Conservation (phyloP, 2,797 vertebrate species). For the Falco cherrug region DNA sequence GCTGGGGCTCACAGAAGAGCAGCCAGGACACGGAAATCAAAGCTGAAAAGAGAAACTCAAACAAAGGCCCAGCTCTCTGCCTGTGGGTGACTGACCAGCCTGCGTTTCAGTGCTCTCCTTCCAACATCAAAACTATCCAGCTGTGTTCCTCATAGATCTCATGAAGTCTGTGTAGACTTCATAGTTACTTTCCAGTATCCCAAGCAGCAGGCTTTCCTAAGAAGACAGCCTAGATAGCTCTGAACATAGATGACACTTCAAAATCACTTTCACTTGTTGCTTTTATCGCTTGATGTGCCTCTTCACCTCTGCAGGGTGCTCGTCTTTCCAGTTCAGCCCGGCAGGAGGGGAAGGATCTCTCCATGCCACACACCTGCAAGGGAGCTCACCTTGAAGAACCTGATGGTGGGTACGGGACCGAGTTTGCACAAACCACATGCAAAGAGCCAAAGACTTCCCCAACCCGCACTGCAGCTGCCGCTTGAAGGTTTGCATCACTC, state of each 20-base stretch:
- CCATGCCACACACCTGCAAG: neutral
- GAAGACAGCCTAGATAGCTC: neutral
- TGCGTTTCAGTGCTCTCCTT: neutral
- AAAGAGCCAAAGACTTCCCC: neutral
- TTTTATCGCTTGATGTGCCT: neutral
- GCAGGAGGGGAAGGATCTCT: neutral
- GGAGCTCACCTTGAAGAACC: neutral
- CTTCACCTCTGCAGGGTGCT: neutral
- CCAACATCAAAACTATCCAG: neutral
- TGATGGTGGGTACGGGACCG: neutral
- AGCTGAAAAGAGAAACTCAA: neutral
- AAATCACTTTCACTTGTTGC: neutral
- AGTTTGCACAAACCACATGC: neutral
- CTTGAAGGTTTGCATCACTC: neutral
- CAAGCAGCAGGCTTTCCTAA: neutral
- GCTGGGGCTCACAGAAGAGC: neutral
- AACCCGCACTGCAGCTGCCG: neutral
- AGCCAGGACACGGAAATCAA: neutral
- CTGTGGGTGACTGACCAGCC: neutral
- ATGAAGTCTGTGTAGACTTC: neutral
- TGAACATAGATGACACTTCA: neutral
- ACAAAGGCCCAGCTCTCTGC: neutral
- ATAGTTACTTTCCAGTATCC: neutral
- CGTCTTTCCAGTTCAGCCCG: neutral
- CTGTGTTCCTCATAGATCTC: neutral